phyloP scores from a whole-genome alignment of 1,140 invertebrate species.

The Oppia nitens region DNA sequence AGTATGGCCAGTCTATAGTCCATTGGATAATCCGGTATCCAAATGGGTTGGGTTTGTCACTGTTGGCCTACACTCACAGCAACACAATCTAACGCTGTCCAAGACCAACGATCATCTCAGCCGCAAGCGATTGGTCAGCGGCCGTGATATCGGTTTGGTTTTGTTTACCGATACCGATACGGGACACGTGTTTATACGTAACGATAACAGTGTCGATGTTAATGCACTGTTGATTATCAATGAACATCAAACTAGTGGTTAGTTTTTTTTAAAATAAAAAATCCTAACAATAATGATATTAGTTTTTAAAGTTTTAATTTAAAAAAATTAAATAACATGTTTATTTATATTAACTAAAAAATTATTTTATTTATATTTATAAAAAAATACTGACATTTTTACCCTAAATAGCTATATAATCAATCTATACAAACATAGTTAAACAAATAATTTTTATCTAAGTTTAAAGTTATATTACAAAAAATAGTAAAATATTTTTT shows the following conservation, averaged over 20 bases:
- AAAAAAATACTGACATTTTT: not conserved
- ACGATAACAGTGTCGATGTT: not conserved
- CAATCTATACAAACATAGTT: no score
- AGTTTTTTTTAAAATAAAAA: no score
- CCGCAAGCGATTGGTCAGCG: conserved; percentile 27
- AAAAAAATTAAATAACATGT: not conserved
- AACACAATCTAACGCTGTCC: conserved; percentile 41
- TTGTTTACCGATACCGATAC: conserved; percentile 21
- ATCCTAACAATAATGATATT: no score
- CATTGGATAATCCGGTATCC: conserved; percentile 35
- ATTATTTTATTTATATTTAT: not conserved
- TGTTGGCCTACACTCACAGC: conserved; percentile 45
- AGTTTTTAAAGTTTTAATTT: no score
- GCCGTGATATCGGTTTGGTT: conserved; percentile 45
- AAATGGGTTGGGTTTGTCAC: conserved; percentile 38
- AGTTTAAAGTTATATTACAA: no score
- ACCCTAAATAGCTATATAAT: not conserved
- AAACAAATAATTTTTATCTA: no score
- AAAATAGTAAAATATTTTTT: no score
- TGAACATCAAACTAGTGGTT: not conserved
- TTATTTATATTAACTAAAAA: not conserved
- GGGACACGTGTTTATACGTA: not conserved
- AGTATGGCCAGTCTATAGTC: no score
- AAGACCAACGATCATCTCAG: conserved; percentile 27
- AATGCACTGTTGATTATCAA: not conserved